Evolutionary conservation across 1,140 invertebrate species (phyloP), one percentile per base, ranked within the genome.

Genomic region (Drosophila insularis): DNA sequence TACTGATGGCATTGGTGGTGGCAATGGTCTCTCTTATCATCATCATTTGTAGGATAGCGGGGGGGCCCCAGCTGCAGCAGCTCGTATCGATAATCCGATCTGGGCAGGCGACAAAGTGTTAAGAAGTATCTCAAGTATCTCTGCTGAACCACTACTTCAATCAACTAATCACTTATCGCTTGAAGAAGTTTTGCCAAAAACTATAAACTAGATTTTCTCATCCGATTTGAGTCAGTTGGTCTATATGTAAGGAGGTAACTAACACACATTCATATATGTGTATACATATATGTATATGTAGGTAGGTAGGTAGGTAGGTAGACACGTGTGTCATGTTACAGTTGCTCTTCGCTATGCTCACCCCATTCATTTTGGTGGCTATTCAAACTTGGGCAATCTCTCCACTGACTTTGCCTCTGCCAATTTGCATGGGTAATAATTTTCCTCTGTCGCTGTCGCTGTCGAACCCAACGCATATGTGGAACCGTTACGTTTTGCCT

Each of bases 371-470:
- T 67, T 72, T 62, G 72, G n/a, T 62, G n/a, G 27, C 21, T 63
- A 56, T 60, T 53, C 14, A 35, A 31, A 60, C 32, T 37, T 63
- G 58, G 67, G 78, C 64, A 77, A 69, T 27, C 59, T 60, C 65
- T 66, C 27, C 27, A 27, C 27, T 27, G 27, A 27, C 27, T 27
- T 27, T 27, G 27, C 27, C 62, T 43, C 62, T 68, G 73, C 64
- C 79, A 80, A 90, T 90, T 90, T 90, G 89, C 89, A 90, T 90
- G 89, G 89, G 89, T 90, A 81, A 89, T 90, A 90, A 90, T 90
- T 90, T 81, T 74, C 60, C 59, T 63, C 60, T 62, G 37, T 69
- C 68, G 50, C 35, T n/a, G 53, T 62, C 68, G 50, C 35, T n/a
- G 53, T 62, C 37, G 14, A 17, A 19, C 8, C 19, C 35, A 55